Percentiles rank a stretch among this genome's conserved stretches.
phyloP scores from a whole-genome alignment of 2,113 vertebrate genomes.

The Regulus satrapa region DNA sequence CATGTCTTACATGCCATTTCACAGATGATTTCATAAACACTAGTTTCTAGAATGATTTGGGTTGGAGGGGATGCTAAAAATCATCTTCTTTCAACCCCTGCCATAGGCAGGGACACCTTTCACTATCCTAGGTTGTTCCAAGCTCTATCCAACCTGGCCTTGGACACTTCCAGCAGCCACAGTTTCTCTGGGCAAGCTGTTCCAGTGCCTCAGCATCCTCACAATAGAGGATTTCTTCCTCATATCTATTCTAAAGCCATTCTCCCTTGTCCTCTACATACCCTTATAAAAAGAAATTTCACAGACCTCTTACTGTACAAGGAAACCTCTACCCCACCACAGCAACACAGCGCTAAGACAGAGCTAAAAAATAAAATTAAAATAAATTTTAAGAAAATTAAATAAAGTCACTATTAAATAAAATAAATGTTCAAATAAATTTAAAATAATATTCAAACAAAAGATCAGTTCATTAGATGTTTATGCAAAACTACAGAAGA shows the following conservation, averaged over 20 bases:
- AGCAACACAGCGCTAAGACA: background rate
- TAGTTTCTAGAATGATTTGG: background rate
- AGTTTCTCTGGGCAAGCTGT: background rate
- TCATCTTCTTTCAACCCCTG: accelerated
- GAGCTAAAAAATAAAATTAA: background rate
- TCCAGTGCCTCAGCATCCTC: background rate
- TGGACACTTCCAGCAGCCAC: background rate
- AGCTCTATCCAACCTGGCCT: background rate
- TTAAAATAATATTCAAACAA: background rate
- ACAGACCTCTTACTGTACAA: background rate
- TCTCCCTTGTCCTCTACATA: background rate
- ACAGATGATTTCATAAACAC: background rate
- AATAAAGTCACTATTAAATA: no score
- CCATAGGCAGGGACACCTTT: background rate
- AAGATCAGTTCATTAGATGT: background rate
- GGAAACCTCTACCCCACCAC: background rate
- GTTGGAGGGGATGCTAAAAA: background rate
- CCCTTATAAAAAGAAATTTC: background rate
- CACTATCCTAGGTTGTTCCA: background rate
- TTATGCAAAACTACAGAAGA: background rate
- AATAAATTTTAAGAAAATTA: no score
- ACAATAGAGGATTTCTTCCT: background rate
- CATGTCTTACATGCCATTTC: no score
- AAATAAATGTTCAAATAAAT: no score
- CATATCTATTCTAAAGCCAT: background rate